Base-by-base conservation (phyloP, 2,888 invertebrate genomes). In the Ophraella communa region DNA sequence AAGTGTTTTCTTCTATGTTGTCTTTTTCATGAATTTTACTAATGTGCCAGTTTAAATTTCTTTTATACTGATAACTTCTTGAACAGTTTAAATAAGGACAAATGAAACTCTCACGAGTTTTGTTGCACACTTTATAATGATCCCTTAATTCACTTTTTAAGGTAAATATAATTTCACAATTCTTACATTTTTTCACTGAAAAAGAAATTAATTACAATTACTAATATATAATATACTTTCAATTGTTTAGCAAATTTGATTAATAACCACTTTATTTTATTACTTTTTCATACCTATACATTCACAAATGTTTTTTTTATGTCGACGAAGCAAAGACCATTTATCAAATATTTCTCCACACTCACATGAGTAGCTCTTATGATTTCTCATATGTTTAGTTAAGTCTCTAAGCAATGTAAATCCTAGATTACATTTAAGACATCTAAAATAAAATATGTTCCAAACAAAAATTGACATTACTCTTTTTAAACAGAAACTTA, bases 321-420 rank as follows among this genome's bases (percentile, higher is more conserved):
- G 80, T 60, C 68, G 62, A 17, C 74, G 60, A 27, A 76, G 67
- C 42, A 63, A 21, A 14, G 75, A 71, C 78, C 78, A 80, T 64
- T 72, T 74, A 21, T 74, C 62, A 71, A 77, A 79, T 39, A 55
- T 61, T 59, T 72, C 57, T 11, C 75, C 75, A 72, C 80, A 80
- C 53, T 76, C 73, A 66, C 80, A 80, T 11, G 67, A 64, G 54
- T 77, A 78, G 4, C 62, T 73, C 62, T 72, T 76, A 61, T 80
- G 80, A 17, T 66, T 68, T 56, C 73, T 71, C 62, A 70, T 74
- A 62, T 80, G 80, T 60, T 74, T 77, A 33, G 71, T 75, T 54
- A 69, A 73, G 21, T 71, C 67, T 33, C 67, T 52, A n/a, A 45
- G 62, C 23, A 71, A 70, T 21, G 65, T 52, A 70, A 79, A 80